Base-by-base conservation (phyloP, 2,113 vertebrate species). In the Alouatta palliata region DNA sequence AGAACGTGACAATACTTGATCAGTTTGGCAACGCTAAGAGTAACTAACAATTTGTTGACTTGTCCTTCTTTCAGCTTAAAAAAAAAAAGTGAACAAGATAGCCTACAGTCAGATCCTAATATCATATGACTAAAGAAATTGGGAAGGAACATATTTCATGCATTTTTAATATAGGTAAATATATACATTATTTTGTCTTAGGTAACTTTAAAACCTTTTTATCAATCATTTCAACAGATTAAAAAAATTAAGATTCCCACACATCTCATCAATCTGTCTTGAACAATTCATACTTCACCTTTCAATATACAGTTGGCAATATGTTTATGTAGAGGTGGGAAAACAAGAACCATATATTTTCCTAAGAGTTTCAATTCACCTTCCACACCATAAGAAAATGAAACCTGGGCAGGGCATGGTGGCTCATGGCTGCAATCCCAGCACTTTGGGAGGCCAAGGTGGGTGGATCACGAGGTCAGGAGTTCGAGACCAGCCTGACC, bases 261-360 rank as follows among this genome's bases (percentile, higher is more conserved):
- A 90, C 2, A 40, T 73, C 58, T 76, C 20, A 92, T 92, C 37
- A 49, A 61, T 58, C 35, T 95, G 11, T 95, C 54, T 73, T 82
- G 21, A 89, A 95, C 49, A 54, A 95, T 58, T 95, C 27, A 37
- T 61, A 91, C 30, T 49, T 90, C 73, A 35, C 1, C 9, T 94
- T 89, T 96, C 75, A 79, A 64, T 32, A 93, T 90, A 85, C 16
- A 88, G 35, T 49, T 30, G 30, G 1, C 54, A 56, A 87, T 91
- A 32, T 40, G 58, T 37, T 90, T 30, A 79, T 70, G 37, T 73
- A 30, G 43, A 94, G 6, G 17, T 37, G 16, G 35, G 14, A 45
- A 85, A 90, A 91, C 25, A 21, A 71, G 47, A 66, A 97, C 3
- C 20, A 71, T 77, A 0, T n/a, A 84, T 87, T 86, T 97, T 91